These are phyloP conservation scores for Amaurobius ferox DNA, from an alignment of 2,888 invertebrate genomes.

Conservation along the genomic window DNA sequence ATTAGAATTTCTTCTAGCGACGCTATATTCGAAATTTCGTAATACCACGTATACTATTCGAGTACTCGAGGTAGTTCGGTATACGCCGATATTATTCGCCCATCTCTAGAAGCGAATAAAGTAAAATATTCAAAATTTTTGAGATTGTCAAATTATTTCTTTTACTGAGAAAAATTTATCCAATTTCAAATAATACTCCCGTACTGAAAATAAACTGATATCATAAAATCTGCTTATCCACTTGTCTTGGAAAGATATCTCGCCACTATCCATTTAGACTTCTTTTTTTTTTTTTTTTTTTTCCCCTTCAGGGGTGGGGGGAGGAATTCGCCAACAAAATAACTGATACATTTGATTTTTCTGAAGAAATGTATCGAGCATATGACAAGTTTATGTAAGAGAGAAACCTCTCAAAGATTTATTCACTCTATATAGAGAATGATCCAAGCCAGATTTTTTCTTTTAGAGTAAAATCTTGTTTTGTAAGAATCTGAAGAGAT, in stretches of 20 bases:
- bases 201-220: neutral
- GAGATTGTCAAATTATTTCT: too few species aligned
- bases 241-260: neutral
- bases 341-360: neutral
- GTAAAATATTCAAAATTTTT: too few species aligned
- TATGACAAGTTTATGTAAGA: constrained; percentile 9
- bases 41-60: too few species aligned
- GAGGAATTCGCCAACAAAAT: neutral
- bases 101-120: too few species aligned
- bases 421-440: neutral
- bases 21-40: too few species aligned
- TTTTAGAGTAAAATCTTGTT: neutral
- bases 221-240: neutral
- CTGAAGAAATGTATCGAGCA: neutral
- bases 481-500: neutral
- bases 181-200: neutral
- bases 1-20: too few species aligned
- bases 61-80: too few species aligned
- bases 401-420: neutral
- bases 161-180: neutral
- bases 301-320: too few species aligned
- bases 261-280: neutral
- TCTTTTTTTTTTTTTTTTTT: neutral
- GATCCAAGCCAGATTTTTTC: too few species aligned
- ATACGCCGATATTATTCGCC: too few species aligned